Evolutionary conservation across 2,888 invertebrate species (phyloP), one percentile per base, ranked within the genome.

Genomic region (Lysandra coridon): DNA sequence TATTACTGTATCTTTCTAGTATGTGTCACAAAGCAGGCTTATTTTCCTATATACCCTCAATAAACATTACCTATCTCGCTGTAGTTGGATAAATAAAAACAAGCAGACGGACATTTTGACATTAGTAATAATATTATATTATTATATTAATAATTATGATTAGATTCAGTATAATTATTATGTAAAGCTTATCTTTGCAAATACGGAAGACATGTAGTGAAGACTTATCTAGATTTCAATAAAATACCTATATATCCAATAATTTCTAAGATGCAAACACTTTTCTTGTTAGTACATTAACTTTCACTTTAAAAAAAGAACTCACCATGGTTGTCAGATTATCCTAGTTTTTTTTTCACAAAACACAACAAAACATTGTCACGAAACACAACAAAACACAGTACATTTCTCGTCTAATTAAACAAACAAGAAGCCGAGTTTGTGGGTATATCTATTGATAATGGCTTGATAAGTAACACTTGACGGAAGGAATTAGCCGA

Each of bases 401-500:
- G 37, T 73, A 76, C 78, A 53, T 80, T 76, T 53, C 78, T 69
- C 73, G 78, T 77, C 78, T 80, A 78, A 78, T 78, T 78, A 78
- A 40, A 79, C 80, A 78, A 80, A 78, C 79, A 78, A 80, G 80
- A 80, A 80, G 80, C 79, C 78, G 17, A 62, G 44, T 33, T 49
- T 17, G 76, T 64, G 78, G 80, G 69, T 78, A 60, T 73, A 78
- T 78, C 74, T 75, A 69, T 79, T 81, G 78, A 78, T 80, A 80
- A 81, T 81, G 53, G 78, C 83, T 83, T 85, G 92, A 92, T 92
- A 92, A 91, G 85, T 87, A 86, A 87, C 88, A 90, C 89, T 91
- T 84, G 81, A 83, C 83, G 83, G 83, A 78, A 84, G 87, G 87
- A 88, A 89, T 87, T 86, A 85, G 81, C 82, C 86, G 91, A 90